Base-by-base conservation (phyloP, 1,140 invertebrate genomes). In the Drosophila baimaii region DNA sequence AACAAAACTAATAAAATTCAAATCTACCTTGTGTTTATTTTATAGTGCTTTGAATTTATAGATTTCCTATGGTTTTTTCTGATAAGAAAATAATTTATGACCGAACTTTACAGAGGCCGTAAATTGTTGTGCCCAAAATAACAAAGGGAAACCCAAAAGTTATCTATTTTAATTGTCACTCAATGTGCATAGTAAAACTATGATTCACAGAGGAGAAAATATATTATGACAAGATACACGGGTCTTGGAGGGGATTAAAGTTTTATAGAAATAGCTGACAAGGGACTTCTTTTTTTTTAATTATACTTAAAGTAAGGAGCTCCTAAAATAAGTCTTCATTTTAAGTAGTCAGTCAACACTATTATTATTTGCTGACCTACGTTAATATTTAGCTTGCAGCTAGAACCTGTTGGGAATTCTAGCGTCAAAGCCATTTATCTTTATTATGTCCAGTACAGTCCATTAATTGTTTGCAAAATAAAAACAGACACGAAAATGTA, bases 131-230 rank as follows among this genome's bases (percentile, higher is more conserved):
- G 8, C 7, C 51, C 5, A 71, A 47, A 69, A 71, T 47, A 70
- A 10, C 8, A 52, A 17, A 13, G 41, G 41, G 10, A 71, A 71
- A 70, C 33, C 41, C 65, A 47, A 39, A 39, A 47, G 2, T 31
- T 71, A 70, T 70, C 49, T 25, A 25, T 27, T 56, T 47, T 25
- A 15, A 47, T 70, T 69, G 41, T 69, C 51, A 71, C 19, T 39
- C 68, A 71, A 47, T 15, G 3, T 3, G 33, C 8, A n/a, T 27
- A 17, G 29, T 29, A 23, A 23, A 21, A 37, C 9, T 70, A 33
- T 52, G 64, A 71, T 19, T 70, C 64, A 70, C 2, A 15, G 2
- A n/a, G 10, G 21, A 15, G 1, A 17, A 52, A 69, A 17, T 52
- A 54, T 56, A n/a, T 35, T 46, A 47, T 37, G 23, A 46, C 17